Evolutionary conservation across 2,888 invertebrate species (phyloP), one percentile per base, ranked within the genome.

Genomic region (Scaptomyza tumidula): DNA sequence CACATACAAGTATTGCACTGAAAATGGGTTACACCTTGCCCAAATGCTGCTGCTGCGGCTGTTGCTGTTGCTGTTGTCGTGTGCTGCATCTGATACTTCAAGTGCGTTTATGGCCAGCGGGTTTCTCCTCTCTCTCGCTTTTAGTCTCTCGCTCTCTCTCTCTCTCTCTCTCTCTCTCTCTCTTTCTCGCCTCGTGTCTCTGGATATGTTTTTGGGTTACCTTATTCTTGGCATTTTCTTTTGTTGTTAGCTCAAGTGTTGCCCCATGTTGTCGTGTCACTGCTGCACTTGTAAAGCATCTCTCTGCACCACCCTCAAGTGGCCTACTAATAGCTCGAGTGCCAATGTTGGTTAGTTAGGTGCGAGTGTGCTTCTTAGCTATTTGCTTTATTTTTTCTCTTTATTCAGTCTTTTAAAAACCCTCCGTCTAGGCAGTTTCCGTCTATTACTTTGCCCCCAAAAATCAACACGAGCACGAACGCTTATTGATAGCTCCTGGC

Each of bases 251-350:
- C 68, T 75, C 61, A 63, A 80, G 85, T 86, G 77, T 29, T 56
- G 59, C 16, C 45, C 52, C 54, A 39, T 56, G 52, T 52, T 46
- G 37, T 45, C 33, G 58, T 52, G 70, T 54, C 63, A 66, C 52
- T 50, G 62, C 64, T 83, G 86, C 88, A 84, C 83, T 88, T 88
- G 86, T 78, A 62, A 76, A 83, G 89, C 72, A 75, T 84, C 80
- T 75, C 54, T 44, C 57, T 48, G 57, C 49, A 43, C 59, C 41
- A 55, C 67, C 70, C 70, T 70, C 71, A 65, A 88, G 85, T 80
- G 84, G 72, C 74, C 87, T 70, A 83, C 89, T 85, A 88, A 85
- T 86, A 86, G 71, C 86, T 86, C 67, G 66, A 88, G 78, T 72
- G 72, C 29, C 56, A 62, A 62, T 71, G 75, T 71, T 64, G 58